Evolutionary conservation across 1,140 invertebrate genomes (phyloP), one percentile per base, ranked within the genome.

Genomic region (Orchestia grillus): DNA sequence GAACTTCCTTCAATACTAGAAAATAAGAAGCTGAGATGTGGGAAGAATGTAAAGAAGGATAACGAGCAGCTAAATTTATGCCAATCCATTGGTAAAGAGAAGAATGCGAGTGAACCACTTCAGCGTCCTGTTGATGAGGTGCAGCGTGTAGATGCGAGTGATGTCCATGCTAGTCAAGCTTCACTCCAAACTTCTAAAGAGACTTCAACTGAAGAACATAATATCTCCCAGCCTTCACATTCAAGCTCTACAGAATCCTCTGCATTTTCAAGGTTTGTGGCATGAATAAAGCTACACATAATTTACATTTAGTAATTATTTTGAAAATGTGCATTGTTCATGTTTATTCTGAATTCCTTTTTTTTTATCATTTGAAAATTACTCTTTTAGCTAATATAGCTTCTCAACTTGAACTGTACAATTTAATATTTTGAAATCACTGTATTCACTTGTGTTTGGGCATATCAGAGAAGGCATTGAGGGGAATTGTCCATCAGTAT

Each of bases 191-290:
- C 62, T 19, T 36, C 11, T 36, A 36, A 77, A 28, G 62, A 36
- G 28, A 77, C 15, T 28, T 19, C 62, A 23, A 28, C 11, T 77
- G 62, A 77, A 77, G 28, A 77, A 8, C 1, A 77, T 77, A 28
- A 19, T 28, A 77, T 77, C 88, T 90, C 53, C 3, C 96, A 96
- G 95, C 88, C 43, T 41, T 47, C 43, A 91, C 40, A 23, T 42
- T 19, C 0, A n/a, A 87, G 41, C 41, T 43, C 53, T 95, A 77
- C n/a, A 57, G 47, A 28, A 57, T 44, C 15, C 53, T 41, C 44
- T 47, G 96, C 96, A 40, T 96, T 96, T 96, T 95, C 96, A 47
- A 96, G 96, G 96, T 96, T 87, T 88, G 44, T 77, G 42, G 36
- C 36, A 95, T 57, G 42, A 53, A 94, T 95, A 42, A 88, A 87